These are phyloP conservation scores for Ptilorrhoa leucosticta DNA, from an alignment of 2,113 vertebrate species.

Conservation along the genomic window DNA sequence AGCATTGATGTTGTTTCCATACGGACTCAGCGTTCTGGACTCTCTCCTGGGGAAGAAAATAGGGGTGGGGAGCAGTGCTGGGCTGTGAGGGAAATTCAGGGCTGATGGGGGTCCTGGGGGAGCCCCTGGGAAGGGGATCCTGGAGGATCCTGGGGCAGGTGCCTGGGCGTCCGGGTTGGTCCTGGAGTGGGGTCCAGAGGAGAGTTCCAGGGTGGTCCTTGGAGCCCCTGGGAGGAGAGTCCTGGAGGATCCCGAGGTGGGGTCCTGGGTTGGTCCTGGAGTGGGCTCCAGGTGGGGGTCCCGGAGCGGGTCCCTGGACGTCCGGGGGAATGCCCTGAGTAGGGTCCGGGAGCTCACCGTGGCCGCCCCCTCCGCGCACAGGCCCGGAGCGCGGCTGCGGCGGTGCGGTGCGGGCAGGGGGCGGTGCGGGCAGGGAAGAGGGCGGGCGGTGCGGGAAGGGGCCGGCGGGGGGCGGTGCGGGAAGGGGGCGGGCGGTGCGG, in stretches of 20 bases:
- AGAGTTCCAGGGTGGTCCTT: neutral
- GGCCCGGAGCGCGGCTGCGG: neutral
- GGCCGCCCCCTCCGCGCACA: too few species aligned
- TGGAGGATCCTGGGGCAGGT: neutral
- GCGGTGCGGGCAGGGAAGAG: neutral
- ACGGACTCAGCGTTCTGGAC: fast-evolving
- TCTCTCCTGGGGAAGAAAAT: neutral
- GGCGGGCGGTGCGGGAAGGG: neutral
- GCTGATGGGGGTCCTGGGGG: neutral
- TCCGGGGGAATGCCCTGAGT: too few species aligned
- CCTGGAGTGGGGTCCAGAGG: neutral
- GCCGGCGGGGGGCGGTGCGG: too few species aligned
- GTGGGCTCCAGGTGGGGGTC: neutral
- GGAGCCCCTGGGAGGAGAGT: neutral
- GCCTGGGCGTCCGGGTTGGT: neutral
- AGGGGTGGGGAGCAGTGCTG: neutral
- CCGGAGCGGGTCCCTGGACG: neutral
- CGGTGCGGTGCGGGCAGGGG: neutral
- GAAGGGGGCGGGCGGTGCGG: neutral
- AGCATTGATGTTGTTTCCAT: neutral
- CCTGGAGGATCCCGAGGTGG: too few species aligned
- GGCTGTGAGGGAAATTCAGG: neutral
- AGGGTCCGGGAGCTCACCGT: neutral
- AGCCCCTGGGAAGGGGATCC: neutral
- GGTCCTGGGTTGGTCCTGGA: neutral